A percentile compares a stretch with the other conserved stretches of the same genome.
Conservation (phyloP, 2,113 vertebrate genomes). For the Notechis scutatus region DNA sequence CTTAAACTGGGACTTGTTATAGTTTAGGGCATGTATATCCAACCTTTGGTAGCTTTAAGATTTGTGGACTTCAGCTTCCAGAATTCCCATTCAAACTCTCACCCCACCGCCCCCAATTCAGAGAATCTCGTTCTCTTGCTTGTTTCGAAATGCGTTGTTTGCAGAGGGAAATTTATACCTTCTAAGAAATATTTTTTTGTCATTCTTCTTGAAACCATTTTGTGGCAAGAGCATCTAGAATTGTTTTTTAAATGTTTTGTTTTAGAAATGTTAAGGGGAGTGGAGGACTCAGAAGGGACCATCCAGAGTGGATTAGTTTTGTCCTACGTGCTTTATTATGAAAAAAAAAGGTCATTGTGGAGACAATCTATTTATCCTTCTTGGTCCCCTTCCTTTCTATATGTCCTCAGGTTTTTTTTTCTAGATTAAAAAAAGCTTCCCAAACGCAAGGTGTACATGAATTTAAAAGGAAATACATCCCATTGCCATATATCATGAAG, state of each 20-base stretch:
- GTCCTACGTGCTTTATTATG: background rate
- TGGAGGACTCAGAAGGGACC: background rate
- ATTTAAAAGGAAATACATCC: background rate
- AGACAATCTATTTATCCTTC: background rate
- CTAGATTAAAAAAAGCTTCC: background rate
- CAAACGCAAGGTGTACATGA: background rate
- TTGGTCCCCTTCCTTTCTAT: background rate
- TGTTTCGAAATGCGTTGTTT: background rate
- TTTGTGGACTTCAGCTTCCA: background rate
- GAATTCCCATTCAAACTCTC: background rate
- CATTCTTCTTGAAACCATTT: background rate
- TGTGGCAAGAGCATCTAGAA: background rate
- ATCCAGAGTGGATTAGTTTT: background rate
- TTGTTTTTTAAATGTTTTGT: background rate
- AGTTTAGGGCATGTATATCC: background rate
- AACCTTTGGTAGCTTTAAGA: background rate
- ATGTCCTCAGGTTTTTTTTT: background rate
- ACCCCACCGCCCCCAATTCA: background rate
- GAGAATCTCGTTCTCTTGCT: background rate
- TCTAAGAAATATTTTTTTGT: background rate
- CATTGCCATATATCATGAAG: background rate
- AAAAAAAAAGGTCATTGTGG: background rate
- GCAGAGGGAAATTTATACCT: background rate
- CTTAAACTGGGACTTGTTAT: background rate
- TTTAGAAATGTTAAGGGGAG: background rate